Conservation (phyloP, 2,113 vertebrate genomes). For the Tachysurus vachellii region DNA sequence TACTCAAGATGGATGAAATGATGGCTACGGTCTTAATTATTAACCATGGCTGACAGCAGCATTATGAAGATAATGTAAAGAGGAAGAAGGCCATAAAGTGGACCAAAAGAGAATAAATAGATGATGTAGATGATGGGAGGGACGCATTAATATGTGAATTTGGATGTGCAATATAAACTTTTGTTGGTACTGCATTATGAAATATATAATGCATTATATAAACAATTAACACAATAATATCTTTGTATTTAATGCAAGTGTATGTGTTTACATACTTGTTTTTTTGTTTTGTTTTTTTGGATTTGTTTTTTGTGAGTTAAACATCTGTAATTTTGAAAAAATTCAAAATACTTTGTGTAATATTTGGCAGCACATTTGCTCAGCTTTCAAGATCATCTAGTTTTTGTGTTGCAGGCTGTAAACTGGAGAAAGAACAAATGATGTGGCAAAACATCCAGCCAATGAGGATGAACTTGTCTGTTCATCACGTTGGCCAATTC, state of each 20-base stretch:
- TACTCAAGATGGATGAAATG: conserved; percentile 71
- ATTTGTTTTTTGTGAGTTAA: background rate
- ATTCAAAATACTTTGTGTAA: background rate
- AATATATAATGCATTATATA: background rate
- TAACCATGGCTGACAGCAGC: conserved; percentile 78
- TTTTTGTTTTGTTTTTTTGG: conserved; percentile 9
- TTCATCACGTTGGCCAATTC: background rate
- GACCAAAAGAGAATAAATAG: conserved; percentile 60
- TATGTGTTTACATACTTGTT: conserved; percentile 34
- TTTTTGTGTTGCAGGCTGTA: background rate
- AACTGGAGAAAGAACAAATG: background rate
- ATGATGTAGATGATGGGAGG: conserved; percentile 38
- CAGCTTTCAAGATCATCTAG: background rate
- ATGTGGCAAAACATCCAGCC: background rate
- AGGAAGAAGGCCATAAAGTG: conserved; percentile 73
- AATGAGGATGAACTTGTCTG: background rate
- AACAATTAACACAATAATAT: conserved; percentile 41
- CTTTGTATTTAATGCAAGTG: conserved; percentile 42
- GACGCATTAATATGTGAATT: conserved; percentile 48
- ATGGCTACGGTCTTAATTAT: conserved; percentile 76
- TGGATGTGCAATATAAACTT: conserved; percentile 7
- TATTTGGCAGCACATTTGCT: background rate
- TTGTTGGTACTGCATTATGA: background rate
- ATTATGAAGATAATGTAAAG: conserved; percentile 77
- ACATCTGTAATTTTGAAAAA: background rate